Base-by-base conservation (phyloP, 2,113 vertebrate species). In the Atlantisia rogersi region DNA sequence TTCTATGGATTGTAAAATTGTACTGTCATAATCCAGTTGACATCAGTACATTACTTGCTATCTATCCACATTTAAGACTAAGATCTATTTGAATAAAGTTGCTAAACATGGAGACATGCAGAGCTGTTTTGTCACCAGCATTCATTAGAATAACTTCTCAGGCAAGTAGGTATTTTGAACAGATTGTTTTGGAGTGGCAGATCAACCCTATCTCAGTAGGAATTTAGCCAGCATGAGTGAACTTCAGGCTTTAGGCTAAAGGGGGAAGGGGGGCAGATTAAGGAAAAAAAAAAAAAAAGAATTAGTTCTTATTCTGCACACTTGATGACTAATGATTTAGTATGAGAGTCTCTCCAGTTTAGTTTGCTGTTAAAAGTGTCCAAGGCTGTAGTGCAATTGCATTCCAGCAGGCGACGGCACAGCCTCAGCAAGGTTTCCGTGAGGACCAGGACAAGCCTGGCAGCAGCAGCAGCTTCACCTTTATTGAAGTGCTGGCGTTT, bases 381-480 rank as follows among this genome's bases (percentile, higher is more conserved):
- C 48, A 37, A 28, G 78, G 58, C 56, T 92, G 95, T 22, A 97
- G 44, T 94, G 62, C 92, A 73, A 56, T 26, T 46, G 2, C 26
- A 46, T 31, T 95, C 96, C 96, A 97, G 94, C 83, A 97, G 96
- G 92, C 15, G 90, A 68, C 92, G 11, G 78, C 94, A 94, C 67
- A 95, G 91, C 67, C 92, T 56, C 92, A 63, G 83, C 50, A 11
- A 86, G 83, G 71, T 50, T 29, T 76, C 69, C 5, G 46, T 3
- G 3, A 19, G 48, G 48, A 58, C 9, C 1, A 0, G 4, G 39
- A 8, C 7, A 15, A 82, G 16, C 37, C 67, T 39, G 78, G 40
- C 65, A 65, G 65, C 40, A 78, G 82, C 70, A 31, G 52, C 22
- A 29, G 48, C 37, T 67, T 78, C 32, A 0, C 9, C 8, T 37